Percentiles rank a stretch among this genome's conserved stretches.
Evolutionary conservation across 1,140 invertebrate species (phyloP).

Genomic region (Neoseiulus cucumeris): DNA sequence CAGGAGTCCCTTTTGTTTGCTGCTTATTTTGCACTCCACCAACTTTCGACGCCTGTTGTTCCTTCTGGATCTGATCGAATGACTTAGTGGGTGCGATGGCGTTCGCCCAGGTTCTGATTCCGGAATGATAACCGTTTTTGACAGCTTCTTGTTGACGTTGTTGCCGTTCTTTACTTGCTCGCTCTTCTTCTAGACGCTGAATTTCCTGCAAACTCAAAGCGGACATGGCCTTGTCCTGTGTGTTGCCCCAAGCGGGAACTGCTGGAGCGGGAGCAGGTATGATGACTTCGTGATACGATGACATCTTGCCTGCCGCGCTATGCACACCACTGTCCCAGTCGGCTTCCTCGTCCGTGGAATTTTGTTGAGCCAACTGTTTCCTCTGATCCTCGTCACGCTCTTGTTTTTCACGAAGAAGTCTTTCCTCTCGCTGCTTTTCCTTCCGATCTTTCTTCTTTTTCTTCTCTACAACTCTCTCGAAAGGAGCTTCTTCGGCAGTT

Average conservation of each 20-base stretch:
- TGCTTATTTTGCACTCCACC: too few relatives aligned
- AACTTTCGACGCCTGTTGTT: not conserved
- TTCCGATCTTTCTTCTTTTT: too few relatives aligned
- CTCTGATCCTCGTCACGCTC: too few relatives aligned
- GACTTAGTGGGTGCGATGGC: not conserved
- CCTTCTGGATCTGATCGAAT: conserved; percentile 7
- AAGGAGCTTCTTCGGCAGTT: too few relatives aligned
- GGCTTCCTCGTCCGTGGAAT: too few relatives aligned
- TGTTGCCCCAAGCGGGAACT: not conserved
- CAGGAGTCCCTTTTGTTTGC: too few relatives aligned
- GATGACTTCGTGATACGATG: not conserved
- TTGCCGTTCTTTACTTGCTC: not conserved
- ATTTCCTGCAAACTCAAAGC: not conserved
- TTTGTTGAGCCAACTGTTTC: too few relatives aligned
- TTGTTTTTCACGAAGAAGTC: too few relatives aligned
- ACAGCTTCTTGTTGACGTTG: not conserved
- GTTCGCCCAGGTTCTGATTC: not conserved
- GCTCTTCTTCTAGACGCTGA: not conserved
- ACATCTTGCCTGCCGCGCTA: too few relatives aligned
- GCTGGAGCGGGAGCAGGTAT: not conserved
- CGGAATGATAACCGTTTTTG: not conserved
- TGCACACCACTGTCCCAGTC: too few relatives aligned
- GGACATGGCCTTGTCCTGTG: not conserved
- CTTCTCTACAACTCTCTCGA: too few relatives aligned
- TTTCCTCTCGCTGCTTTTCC: too few relatives aligned